These are phyloP conservation scores for Rhagonycha lutea DNA, from an alignment of 2,888 invertebrate genomes.

Conservation along the genomic window DNA sequence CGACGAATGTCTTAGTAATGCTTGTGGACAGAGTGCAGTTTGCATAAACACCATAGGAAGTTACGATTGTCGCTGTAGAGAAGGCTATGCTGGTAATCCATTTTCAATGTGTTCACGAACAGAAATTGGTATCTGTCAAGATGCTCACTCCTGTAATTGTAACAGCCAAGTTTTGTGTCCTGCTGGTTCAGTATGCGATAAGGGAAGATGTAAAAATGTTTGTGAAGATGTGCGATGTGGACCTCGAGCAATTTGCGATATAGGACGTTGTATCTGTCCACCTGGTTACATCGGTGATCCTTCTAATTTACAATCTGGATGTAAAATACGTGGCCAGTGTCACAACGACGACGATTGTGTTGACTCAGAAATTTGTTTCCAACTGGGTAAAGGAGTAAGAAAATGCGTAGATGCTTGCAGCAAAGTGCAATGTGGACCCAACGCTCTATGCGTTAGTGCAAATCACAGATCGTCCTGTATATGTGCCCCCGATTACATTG, in stretches of 20 bases:
- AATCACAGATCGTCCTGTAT: conserved; percentile 86
- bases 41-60: conserved; percentile 90
- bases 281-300: conserved; percentile 79
- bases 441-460: conserved; percentile 83
- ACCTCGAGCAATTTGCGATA: conserved; percentile 79
- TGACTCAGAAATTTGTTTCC: conserved; percentile 86
- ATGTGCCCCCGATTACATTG: conserved; percentile 80
- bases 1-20: conserved; percentile 77
- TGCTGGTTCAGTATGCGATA: conserved; percentile 73
- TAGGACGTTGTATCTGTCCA: conserved; percentile 79
- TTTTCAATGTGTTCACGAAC: conserved; percentile 79
- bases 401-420: conserved; percentile 88
- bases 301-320: conserved; percentile 70
- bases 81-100: conserved; percentile 84
- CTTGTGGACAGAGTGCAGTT: conserved; percentile 82
- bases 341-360: conserved; percentile 81
- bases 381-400: conserved; percentile 74
- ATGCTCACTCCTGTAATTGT: conserved; percentile 73
- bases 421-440: conserved; percentile 87
- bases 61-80: conserved; percentile 87
- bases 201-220: conserved; percentile 74
- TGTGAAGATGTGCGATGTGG: conserved; percentile 80
- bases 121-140: conserved; percentile 70
- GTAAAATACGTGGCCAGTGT: conserved; percentile 76
- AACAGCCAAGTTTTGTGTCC: conserved; percentile 75